Percentiles rank a stretch among this genome's conserved stretches.
Evolutionary conservation across 1,140 invertebrate genomes (phyloP).

Genomic region (Drosophila tropicalis): DNA sequence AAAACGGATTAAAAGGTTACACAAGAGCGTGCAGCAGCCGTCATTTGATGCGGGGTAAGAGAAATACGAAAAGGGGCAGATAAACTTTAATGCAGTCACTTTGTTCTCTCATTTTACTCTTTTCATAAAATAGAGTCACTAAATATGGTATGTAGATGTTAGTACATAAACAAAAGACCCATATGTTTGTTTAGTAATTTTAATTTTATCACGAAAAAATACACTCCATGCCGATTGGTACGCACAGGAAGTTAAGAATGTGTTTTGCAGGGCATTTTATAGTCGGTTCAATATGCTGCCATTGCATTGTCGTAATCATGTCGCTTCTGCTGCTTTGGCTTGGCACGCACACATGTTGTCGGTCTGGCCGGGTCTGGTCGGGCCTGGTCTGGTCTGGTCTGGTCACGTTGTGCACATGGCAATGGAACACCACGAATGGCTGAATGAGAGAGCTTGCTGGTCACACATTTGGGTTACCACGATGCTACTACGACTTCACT

Average conservation of each 20-base stretch:
- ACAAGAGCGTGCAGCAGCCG: constrained; percentile 72
- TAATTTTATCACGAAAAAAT: too few relatives aligned
- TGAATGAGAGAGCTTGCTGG: not conserved
- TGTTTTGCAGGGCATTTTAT: not conserved
- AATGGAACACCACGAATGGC: constrained; percentile 4
- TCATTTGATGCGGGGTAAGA: constrained; percentile 36
- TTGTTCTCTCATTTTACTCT: constrained; percentile 44
- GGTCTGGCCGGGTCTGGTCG: not conserved
- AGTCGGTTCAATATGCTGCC: not conserved
- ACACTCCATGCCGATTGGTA: too few relatives aligned
- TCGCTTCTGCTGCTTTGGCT: constrained; percentile 29
- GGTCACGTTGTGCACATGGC: constrained; percentile 25
- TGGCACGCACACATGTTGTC: constrained; percentile 43
- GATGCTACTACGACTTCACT: constrained; percentile 10
- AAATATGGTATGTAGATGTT: not conserved
- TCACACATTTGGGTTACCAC: constrained; percentile 20
- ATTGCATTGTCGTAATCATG: not conserved
- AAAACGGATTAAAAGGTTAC: constrained; percentile 83
- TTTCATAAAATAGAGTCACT: not conserved
- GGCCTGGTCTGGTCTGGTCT: not conserved
- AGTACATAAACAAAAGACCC: not conserved
- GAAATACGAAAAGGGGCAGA: constrained; percentile 27
- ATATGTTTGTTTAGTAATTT: too few relatives aligned
- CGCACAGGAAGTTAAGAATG: too few relatives aligned
- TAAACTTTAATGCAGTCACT: constrained; percentile 66